Evolutionary conservation across 1,140 invertebrate species (phyloP), one percentile per base, ranked within the genome.

Genomic region (Apocrypta bakeri): DNA sequence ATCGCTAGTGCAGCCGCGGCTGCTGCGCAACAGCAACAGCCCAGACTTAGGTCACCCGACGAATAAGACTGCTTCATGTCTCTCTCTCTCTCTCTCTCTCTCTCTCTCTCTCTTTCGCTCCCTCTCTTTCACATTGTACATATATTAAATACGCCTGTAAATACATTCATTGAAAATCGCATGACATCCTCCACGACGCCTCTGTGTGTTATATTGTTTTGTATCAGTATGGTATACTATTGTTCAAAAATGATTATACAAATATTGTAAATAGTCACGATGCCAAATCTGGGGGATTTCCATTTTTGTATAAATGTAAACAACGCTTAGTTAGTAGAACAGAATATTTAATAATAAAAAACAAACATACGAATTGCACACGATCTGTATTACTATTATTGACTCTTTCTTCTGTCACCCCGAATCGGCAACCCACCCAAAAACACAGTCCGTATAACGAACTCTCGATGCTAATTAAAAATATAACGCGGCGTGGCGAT

Each of bases 221-320:
- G 48, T 21, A 48, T 48, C 42, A 12, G 42, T 21, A 17, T 48
- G 25, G 17, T 21, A 48, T 74, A 74, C 42, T 73, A 25, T 40
- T 40, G 24, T 17, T 48, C 42, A 17, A 48, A 3, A 48, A 48
- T 31, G 9, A 42, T 29, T 14, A 29, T 42, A 56, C 31, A 29
- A 48, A 64, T 66, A 37, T 40, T 79, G 42, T 79, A 83, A 48
- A 82, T 81, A 84, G 17, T 29, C 25, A 73, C 64, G 31, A 81
- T 64, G 42, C 29, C 14, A 83, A 79, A 71, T 42, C 42, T 63
- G 63, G 63, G 40, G 75, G 77, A 71, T 82, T 73, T 85, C 85
- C 85, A 86, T 84, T 90, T 90, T 89, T 91, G 89, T 91, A 91
- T 89, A 90, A 90, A 91, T 91, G 89, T 90, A 90, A 88, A 90